A percentile compares a stretch with the other conserved stretches of the same genome.
Evolutionary conservation across 2,888 invertebrate genomes (phyloP).

Genomic region (Meghimatium bilineatum): DNA sequence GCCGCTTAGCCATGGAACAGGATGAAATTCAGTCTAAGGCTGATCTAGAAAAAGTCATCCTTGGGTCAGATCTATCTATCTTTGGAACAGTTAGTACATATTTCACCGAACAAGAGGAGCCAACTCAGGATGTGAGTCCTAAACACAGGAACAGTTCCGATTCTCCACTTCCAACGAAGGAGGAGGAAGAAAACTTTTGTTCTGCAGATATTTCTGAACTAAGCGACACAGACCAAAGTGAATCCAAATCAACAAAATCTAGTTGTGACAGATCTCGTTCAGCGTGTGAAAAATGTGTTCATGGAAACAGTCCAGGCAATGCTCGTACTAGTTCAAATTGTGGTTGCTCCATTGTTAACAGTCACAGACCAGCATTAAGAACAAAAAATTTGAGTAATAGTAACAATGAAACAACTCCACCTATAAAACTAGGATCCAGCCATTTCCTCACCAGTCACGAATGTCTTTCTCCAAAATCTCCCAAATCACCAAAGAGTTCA

Average conservation of each 20-base stretch:
- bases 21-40: conserved; percentile 44
- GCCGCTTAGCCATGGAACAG: conserved; percentile 51
- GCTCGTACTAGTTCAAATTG: conserved; percentile 30
- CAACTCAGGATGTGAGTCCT: conserved; percentile 45
- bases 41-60: conserved; percentile 48
- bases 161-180: conserved; percentile 47
- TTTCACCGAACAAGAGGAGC: conserved; percentile 53
- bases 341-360: conserved; percentile 44
- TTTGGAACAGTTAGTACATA: conserved; percentile 53
- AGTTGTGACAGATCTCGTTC: conserved; percentile 43
- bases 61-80: conserved; percentile 53
- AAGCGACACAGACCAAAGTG: conserved; percentile 54
- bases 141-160: conserved; percentile 49
- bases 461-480: conserved; percentile 55
- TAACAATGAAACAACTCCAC: conserved; percentile 48
- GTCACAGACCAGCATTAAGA: conserved; percentile 51
- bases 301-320: conserved; percentile 26
- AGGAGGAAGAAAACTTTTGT: conserved; percentile 53
- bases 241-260: conserved; percentile 50
- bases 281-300: conserved; percentile 51
- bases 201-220: conserved; percentile 54
- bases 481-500: conserved; percentile 54
- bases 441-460: conserved; percentile 52
- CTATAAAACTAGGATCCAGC: conserved; percentile 47
- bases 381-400: conserved; percentile 50